phyloP scores from a whole-genome alignment of 2,888 invertebrate genomes.

The Oeneis ivallda region DNA sequence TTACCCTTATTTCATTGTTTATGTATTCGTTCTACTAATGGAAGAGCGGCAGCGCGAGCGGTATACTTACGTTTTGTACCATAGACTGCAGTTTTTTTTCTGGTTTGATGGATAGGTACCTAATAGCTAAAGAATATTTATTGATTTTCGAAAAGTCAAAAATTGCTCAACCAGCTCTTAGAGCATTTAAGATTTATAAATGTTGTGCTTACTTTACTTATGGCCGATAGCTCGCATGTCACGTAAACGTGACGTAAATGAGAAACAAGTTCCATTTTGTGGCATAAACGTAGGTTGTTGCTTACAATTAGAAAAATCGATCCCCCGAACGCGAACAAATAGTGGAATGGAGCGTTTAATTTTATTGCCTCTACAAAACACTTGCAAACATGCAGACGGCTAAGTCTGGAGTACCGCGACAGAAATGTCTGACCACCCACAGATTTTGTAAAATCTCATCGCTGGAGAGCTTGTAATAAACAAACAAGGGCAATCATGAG shows the following conservation, averaged over 20 bases:
- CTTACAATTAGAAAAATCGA: conserved; percentile 62
- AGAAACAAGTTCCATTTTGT: conserved; percentile 43
- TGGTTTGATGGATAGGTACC: no score
- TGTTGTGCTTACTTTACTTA: background rate
- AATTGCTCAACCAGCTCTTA: background rate
- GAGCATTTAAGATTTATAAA: background rate
- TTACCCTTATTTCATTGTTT: no score
- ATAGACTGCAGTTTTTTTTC: no score
- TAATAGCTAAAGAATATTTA: no score
- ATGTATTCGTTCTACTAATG: no score
- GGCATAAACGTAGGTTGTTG: conserved; percentile 37
- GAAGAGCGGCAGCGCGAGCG: no score
- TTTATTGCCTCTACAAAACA: conserved; percentile 57
- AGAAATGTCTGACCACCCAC: background rate
- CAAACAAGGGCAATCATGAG: no score
- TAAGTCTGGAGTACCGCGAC: background rate
- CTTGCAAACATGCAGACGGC: conserved; percentile 7
- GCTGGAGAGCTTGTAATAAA: no score
- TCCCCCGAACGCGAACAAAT: conserved; percentile 53
- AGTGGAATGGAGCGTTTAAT: conserved; percentile 56
- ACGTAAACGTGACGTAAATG: conserved; percentile 37
- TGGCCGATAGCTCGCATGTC: conserved; percentile 35
- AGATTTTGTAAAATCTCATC: no score
- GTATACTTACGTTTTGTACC: no score
- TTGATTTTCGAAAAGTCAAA: background rate